These are phyloP conservation scores for Drosophila sordidapex DNA, from an alignment of 2,888 invertebrate genomes.

Conservation along the genomic window DNA sequence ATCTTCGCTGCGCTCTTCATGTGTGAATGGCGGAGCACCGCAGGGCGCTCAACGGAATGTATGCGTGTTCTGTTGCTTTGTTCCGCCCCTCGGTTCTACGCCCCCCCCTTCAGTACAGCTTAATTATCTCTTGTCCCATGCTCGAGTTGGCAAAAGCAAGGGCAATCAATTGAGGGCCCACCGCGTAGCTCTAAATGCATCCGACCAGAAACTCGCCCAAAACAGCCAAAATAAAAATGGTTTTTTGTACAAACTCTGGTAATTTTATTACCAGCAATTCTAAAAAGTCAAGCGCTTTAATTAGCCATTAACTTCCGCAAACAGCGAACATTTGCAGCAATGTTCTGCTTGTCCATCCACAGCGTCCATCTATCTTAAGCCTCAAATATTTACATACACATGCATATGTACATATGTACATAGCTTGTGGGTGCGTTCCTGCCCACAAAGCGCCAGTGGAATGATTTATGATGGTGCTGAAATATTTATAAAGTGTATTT, in stretches of 20 bases:
- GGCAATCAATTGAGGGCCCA: constrained; percentile 74
- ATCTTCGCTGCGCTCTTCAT: constrained; percentile 66
- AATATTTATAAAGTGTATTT: constrained; percentile 54
- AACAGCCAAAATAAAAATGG: constrained; percentile 4
- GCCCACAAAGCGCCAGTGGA: constrained; percentile 12
- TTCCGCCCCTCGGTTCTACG: background rate
- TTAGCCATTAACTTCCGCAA: constrained; percentile 77
- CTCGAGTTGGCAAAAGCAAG: constrained; percentile 79
- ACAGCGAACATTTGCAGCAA: constrained; percentile 63
- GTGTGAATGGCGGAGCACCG: constrained; percentile 75
- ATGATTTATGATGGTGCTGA: constrained; percentile 70
- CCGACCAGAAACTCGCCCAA: constrained; percentile 75
- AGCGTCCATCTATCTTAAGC: constrained; percentile 27
- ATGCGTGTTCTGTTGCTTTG: constrained; percentile 29
- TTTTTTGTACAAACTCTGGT: constrained; percentile 35
- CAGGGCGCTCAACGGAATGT: constrained; percentile 57
- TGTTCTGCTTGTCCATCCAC: constrained; percentile 50
- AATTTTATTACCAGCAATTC: constrained; percentile 67
- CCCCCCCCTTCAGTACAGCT: constrained; percentile 33
- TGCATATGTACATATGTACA: background rate
- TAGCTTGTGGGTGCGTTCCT: constrained; percentile 64
- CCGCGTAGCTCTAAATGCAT: constrained; percentile 65
- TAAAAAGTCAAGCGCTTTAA: constrained; percentile 73
- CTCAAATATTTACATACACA: constrained; percentile 10
- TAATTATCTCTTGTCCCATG: constrained; percentile 66